These are phyloP conservation scores for Atherinosoma microstoma DNA, from an alignment of 2,797 vertebrate species.

Conservation along the genomic window DNA sequence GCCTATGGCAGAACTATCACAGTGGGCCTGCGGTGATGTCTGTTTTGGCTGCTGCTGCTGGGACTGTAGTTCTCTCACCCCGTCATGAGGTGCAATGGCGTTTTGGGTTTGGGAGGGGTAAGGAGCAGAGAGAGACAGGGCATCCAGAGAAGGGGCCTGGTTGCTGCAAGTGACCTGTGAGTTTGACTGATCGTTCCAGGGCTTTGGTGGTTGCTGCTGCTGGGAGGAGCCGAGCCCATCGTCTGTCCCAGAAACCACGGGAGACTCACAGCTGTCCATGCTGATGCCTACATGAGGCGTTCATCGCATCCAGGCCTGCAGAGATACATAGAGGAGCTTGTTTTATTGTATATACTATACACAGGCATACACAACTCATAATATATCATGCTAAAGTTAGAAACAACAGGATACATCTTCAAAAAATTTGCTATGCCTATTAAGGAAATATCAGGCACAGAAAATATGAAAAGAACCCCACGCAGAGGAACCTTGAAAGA, in stretches of 20 bases:
- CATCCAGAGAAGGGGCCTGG: slow-evolving; percentile 84
- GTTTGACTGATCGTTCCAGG: slow-evolving; percentile 88
- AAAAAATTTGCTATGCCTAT: slow-evolving; percentile 34
- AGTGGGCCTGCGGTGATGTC: slow-evolving; percentile 70
- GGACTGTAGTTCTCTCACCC: slow-evolving; percentile 81
- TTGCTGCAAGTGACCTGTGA: slow-evolving; percentile 85
- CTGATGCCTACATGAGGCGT: slow-evolving; percentile 96
- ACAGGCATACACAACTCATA: slow-evolving; percentile 13
- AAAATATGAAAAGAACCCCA: slow-evolving; percentile 54
- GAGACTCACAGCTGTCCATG: slow-evolving; percentile 99
- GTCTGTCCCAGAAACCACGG: slow-evolving; percentile 99
- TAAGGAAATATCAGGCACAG: slow-evolving; percentile 37
- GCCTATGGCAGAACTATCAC: slow-evolving; percentile 74
- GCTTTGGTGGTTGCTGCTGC: slow-evolving; percentile 91
- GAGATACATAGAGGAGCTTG: slow-evolving; percentile 71
- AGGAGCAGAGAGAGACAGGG: slow-evolving; percentile 81
- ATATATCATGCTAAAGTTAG: slow-evolving; percentile 32
- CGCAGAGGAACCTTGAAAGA: slow-evolving; percentile 51
- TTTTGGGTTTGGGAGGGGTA: slow-evolving; percentile 82
- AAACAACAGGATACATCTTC: slow-evolving; percentile 33
- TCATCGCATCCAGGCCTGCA: slow-evolving; percentile 99
- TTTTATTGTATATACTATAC: slow-evolving; percentile 8
- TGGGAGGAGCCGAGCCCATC: slow-evolving; percentile 96
- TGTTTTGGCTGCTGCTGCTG: slow-evolving; percentile 78
- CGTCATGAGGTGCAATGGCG: slow-evolving; percentile 76